Conservation (phyloP, 2,797 vertebrate genomes). For the Tragelaphus oryx region DNA sequence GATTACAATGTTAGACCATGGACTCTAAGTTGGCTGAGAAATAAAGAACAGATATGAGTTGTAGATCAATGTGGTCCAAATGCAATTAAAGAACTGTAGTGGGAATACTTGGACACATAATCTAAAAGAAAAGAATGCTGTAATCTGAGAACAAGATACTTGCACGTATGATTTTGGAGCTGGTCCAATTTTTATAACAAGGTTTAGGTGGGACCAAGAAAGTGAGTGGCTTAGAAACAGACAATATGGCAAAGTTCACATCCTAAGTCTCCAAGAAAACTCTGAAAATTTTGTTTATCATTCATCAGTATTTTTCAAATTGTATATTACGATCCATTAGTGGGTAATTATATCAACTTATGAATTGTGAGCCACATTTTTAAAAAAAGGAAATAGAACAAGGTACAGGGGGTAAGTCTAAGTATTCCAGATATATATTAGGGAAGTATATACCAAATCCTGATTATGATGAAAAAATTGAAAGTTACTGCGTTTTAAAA, state of each 20-base stretch:
- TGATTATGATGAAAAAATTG: neutral
- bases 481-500: slow-evolving; percentile 10
- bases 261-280: neutral
- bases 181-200: neutral
- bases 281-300: neutral
- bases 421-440: neutral
- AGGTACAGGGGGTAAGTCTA: neutral
- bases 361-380: neutral
- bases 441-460: neutral
- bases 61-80: slow-evolving; percentile 33
- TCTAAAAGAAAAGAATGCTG: neutral
- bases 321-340: neutral
- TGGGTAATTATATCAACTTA: slow-evolving; percentile 4
- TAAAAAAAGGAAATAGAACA: neutral
- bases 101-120: slow-evolving; percentile 7
- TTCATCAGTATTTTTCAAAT: slow-evolving; percentile 5
- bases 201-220: neutral
- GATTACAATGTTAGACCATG: neutral
- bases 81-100: slow-evolving; percentile 20
- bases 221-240: slow-evolving; percentile 23
- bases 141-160: neutral
- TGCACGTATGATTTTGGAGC: neutral
- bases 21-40: slow-evolving; percentile 9
- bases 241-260: neutral
- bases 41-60: slow-evolving; percentile 6